phyloP scores from a whole-genome alignment of 2,888 invertebrate genomes.

The Bellardia pandia region DNA sequence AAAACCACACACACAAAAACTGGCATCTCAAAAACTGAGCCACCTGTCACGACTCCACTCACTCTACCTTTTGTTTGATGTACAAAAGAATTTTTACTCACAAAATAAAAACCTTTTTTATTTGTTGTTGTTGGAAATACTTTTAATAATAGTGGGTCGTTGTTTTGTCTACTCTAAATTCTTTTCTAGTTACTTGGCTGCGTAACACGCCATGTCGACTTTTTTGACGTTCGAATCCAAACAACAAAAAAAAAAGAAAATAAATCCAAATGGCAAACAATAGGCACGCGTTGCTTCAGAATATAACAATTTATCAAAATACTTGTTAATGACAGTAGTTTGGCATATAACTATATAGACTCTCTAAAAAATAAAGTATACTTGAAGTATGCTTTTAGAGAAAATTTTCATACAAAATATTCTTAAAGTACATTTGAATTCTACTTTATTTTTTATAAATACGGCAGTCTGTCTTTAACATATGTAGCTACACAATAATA shows the following conservation, averaged over 20 bases:
- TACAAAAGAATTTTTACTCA: constrained; percentile 1
- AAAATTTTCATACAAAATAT: too few species aligned
- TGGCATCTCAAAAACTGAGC: background rate
- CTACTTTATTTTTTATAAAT: too few species aligned
- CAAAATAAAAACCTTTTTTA: background rate
- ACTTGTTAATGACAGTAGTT: too few species aligned
- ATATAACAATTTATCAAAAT: background rate
- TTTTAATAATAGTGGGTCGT: background rate
- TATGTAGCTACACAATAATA: too few species aligned
- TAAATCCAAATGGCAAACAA: background rate
- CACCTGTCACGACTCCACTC: constrained; percentile 16
- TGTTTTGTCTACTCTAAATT: constrained; percentile 2
- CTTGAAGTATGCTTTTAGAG: too few species aligned
- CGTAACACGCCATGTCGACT: constrained; percentile 31
- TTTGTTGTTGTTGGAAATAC: too few species aligned
- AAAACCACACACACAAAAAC: background rate
- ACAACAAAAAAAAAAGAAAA: background rate
- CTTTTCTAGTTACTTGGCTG: constrained; percentile 39
- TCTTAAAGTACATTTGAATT: too few species aligned
- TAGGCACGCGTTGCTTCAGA: background rate
- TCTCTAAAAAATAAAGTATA: too few species aligned
- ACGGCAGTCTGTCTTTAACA: too few species aligned
- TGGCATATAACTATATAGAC: too few species aligned
- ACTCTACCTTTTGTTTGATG: background rate
- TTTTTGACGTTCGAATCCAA: background rate